Percentiles rank a stretch among this genome's conserved stretches.
Conservation (phyloP, 2,113 vertebrate species). For the Passer domesticus region DNA sequence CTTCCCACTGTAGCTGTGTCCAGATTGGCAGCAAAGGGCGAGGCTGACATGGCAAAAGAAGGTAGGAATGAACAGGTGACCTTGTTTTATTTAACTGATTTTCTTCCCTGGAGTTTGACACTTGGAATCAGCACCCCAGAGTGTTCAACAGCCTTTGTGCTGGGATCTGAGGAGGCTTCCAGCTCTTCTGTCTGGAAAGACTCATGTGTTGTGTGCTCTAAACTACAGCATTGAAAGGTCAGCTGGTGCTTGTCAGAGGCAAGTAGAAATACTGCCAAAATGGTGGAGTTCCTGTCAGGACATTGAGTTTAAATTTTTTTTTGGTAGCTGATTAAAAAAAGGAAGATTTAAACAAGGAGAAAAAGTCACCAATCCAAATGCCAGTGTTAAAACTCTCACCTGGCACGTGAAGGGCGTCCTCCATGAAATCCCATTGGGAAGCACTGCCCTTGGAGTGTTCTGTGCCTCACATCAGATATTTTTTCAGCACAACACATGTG, state of each 20-base stretch:
- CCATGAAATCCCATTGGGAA: neutral
- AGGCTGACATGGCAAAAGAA: neutral
- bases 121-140: neutral
- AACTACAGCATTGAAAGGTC: neutral
- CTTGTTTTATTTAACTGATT: neutral
- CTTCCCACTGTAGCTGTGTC: neutral
- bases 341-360: neutral
- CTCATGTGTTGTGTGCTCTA: neutral
- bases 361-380: neutral
- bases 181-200: neutral
- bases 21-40: neutral
- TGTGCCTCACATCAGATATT: neutral
- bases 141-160: neutral
- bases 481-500: neutral
- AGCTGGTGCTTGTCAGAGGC: neutral
- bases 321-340: neutral
- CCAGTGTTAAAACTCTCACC: neutral
- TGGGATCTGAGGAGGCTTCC: neutral
- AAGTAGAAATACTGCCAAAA: neutral
- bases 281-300: neutral
- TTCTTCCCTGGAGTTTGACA: neutral
- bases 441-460: neutral
- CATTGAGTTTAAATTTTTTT: neutral
- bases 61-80: neutral
- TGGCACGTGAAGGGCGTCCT: rapidly evolving